Evolutionary conservation across 2,888 invertebrate genomes (phyloP), one percentile per base, ranked within the genome.

Genomic region (Amphipyra berbera): DNA sequence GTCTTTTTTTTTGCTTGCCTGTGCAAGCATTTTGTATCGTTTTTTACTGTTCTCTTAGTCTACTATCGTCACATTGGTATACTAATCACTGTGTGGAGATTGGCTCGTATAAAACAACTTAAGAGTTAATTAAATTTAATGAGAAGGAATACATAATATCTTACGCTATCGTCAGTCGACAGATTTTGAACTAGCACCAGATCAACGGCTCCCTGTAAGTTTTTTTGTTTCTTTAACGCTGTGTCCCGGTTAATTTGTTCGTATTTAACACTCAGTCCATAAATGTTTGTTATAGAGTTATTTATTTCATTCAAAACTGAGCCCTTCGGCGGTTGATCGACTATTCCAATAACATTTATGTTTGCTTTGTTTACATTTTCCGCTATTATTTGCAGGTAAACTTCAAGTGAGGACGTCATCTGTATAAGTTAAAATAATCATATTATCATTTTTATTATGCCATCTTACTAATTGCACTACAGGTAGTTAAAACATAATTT

Each of bases 331-430:
- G 13, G 40, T 6, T 69, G 13, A 38, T 60, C 49, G 5, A 54
- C 42, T 42, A 84, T 53, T 27, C 71, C 79, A 54, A 82, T 45
- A 10, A 81, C 60, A 6, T 73, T 74, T n/a, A 83, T 55, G 6
- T 33, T 38, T 37, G 61, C 47, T 48, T 77, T 82, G 21, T 74
- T 77, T 2, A 78, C 33, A 67, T 85, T 84, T 70, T 85, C 83
- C 10, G 73, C 73, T 10, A 84, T 77, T 6, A 79, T 80, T 82
- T 85, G 85, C 6, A 81, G 45, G 35, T 72, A 80, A 53, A 79
- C 60, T 68, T 74, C 68, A 27, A 83, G 47, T 9, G 82, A 76
- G 6, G 76, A 46, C 2, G 60, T 62, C 10, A 55, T 55, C 83
- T 83, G 61, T 9, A 41, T 14, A 15, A 4, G 2, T 6, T 46